A percentile compares a stretch with the other conserved stretches of the same genome.
Evolutionary conservation across 2,888 invertebrate species (phyloP).

Genomic region (Tetramorium bicarinatum): DNA sequence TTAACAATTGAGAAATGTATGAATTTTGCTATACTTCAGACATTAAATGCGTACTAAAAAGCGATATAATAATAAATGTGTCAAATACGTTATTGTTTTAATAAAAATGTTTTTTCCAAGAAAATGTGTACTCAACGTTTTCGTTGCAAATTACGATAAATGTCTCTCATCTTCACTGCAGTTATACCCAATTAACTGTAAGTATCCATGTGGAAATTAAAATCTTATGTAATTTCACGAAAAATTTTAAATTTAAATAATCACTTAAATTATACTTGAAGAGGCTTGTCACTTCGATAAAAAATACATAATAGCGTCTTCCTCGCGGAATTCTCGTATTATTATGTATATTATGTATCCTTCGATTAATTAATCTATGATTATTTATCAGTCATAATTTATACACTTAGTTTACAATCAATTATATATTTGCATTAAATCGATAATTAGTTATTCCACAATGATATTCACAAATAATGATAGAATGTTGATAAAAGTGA

Average conservation of each 20-base stretch:
- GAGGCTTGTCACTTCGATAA: neutral
- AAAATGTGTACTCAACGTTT: neutral
- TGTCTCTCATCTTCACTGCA: neutral
- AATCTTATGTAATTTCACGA: neutral
- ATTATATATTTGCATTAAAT: neutral
- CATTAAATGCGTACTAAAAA: neutral
- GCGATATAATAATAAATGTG: slow-evolving; percentile 1
- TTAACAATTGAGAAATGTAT: slow-evolving; percentile 13
- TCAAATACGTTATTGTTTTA: neutral
- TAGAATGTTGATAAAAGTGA: neutral
- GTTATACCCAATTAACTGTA: slow-evolving; percentile 11
- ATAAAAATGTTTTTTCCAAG: slow-evolving; percentile 38
- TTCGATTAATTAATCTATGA: neutral
- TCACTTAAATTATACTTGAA: neutral
- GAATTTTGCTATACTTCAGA: slow-evolving; percentile 11
- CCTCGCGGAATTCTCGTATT: neutral
- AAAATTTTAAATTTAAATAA: neutral
- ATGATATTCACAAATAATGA: neutral
- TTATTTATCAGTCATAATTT: neutral
- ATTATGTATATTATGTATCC: neutral
- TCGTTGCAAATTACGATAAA: neutral
- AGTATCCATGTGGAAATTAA: slow-evolving; percentile 21
- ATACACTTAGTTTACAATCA: neutral
- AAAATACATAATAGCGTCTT: neutral
- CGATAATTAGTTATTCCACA: neutral